Base-by-base conservation (phyloP, 1,140 invertebrate species). In the Drosophila equinoxialis region DNA sequence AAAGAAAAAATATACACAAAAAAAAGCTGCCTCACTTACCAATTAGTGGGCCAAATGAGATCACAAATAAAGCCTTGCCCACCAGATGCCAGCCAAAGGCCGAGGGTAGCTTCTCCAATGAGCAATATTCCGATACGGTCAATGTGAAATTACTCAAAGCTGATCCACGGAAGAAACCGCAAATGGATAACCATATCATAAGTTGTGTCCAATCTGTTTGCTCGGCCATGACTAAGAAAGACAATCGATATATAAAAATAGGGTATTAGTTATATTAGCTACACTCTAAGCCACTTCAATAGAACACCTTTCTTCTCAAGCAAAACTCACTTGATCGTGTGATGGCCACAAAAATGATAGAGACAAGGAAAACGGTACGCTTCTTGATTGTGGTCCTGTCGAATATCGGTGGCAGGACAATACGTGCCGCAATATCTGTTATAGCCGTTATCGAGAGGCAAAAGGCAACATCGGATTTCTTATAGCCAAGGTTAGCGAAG, bases 1-100 rank as follows among this genome's bases (percentile, higher is more conserved):
- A 26, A 3, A 5, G 55, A 23, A 0, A 30, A 2, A 23, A 2
- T 2, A 23, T 1, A 23, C 1, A 23, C 1, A 23, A 2, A 2
- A 26, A 0, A 1, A 41, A 54, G 11, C 3, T 48, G 7, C 7
- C 3, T 35, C 2, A 92, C 93, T 93, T 92, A 96, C 96, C 96
- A 80, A 96, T 94, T 67, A 96, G 59, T 10, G 96, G 96, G 59
- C 96, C 95, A 54, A 96, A 93, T 7, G 92, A 79, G 7, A 95
- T 93, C 14, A 96, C 95, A 74, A 95, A 94, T 0, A 96, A 78
- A 26, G 95, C 96, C 85, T 96, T 96, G 68, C 94, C 95, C 42
- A 96, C 95, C 94, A 96, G 95, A 81, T 96, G 95, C 65, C 96
- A 93, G 30, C 96, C 95, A 85, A 96, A 95, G 30, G 95, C 96